Percentiles rank a stretch among this genome's conserved stretches.
Evolutionary conservation across 2,888 invertebrate species (phyloP).

Genomic region (Eupithecia vulgata): DNA sequence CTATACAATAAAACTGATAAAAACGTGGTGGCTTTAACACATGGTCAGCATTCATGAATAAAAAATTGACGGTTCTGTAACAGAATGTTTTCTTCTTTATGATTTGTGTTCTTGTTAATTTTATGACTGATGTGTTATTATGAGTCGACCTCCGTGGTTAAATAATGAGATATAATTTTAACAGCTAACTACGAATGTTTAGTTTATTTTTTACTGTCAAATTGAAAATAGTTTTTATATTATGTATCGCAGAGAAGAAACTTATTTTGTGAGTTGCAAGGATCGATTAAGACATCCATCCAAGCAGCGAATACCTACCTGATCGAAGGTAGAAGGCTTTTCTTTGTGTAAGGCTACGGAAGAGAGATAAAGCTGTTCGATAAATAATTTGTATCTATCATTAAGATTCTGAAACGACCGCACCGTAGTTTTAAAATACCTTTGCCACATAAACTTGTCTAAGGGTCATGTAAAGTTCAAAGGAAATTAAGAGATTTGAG

Average conservation of each 20-base stretch:
- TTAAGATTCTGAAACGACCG: neutral
- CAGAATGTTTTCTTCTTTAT: slow-evolving; percentile 33
- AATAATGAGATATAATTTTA: slow-evolving; percentile 23
- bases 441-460: neutral
- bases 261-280: neutral
- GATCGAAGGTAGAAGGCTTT: too few relatives aligned
- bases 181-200: slow-evolving; percentile 8
- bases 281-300: too few relatives aligned
- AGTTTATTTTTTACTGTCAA: neutral
- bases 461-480: neutral
- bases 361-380: neutral
- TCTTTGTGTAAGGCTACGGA: neutral
- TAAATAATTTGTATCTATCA: too few relatives aligned
- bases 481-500: neutral
- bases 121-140: slow-evolving; percentile 21
- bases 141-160: slow-evolving; percentile 23
- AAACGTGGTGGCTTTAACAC: slow-evolving; percentile 30
- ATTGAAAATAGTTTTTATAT: neutral
- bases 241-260: neutral
- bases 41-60: slow-evolving; percentile 41
- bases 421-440: neutral
- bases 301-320: too few relatives aligned
- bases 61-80: slow-evolving; percentile 38
- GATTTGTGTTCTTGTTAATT: slow-evolving; percentile 27
- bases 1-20: slow-evolving; percentile 24